These are phyloP conservation scores for Trematomus loennbergii DNA, from an alignment of 2,113 vertebrate genomes.

Conservation along the genomic window DNA sequence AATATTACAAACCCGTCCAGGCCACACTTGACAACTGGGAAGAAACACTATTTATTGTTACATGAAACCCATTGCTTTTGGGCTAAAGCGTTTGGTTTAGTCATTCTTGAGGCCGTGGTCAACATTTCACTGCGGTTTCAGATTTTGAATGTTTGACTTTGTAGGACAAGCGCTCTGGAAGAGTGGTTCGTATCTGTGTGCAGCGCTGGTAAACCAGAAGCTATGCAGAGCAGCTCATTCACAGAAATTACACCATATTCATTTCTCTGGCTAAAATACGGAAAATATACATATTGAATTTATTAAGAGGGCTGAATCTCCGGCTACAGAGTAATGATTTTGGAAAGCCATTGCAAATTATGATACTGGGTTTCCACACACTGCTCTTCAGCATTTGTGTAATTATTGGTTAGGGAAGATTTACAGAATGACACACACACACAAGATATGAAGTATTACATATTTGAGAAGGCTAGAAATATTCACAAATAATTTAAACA, in stretches of 20 bases:
- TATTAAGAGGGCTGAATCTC: slow-evolving; percentile 59
- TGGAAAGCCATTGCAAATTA: slow-evolving; percentile 63
- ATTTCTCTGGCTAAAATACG: slow-evolving; percentile 62
- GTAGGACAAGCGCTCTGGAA: slow-evolving; percentile 69
- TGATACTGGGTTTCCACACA: slow-evolving; percentile 61
- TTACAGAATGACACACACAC: slow-evolving; percentile 62
- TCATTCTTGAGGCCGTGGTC: slow-evolving; percentile 83
- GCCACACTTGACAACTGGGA: slow-evolving; percentile 80
- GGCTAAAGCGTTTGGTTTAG: slow-evolving; percentile 78
- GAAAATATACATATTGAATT: slow-evolving; percentile 72
- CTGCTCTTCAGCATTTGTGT: slow-evolving; percentile 47
- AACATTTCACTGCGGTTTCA: slow-evolving; percentile 79
- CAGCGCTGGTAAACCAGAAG: slow-evolving; percentile 80
- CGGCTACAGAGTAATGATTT: slow-evolving; percentile 60
- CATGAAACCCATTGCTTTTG: slow-evolving; percentile 83
- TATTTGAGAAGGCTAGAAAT: slow-evolving; percentile 15
- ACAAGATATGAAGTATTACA: background rate
- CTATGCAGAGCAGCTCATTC: slow-evolving; percentile 82
- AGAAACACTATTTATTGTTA: slow-evolving; percentile 85
- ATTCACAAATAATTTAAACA: slow-evolving; percentile 53
- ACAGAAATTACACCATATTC: slow-evolving; percentile 79
- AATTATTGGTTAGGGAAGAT: slow-evolving; percentile 64
- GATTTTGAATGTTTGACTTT: slow-evolving; percentile 78
- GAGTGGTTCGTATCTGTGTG: slow-evolving; percentile 29
- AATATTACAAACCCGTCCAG: slow-evolving; percentile 81